These are phyloP conservation scores for Scaptomyza reducta DNA, from an alignment of 2,888 invertebrate genomes.

Conservation along the genomic window DNA sequence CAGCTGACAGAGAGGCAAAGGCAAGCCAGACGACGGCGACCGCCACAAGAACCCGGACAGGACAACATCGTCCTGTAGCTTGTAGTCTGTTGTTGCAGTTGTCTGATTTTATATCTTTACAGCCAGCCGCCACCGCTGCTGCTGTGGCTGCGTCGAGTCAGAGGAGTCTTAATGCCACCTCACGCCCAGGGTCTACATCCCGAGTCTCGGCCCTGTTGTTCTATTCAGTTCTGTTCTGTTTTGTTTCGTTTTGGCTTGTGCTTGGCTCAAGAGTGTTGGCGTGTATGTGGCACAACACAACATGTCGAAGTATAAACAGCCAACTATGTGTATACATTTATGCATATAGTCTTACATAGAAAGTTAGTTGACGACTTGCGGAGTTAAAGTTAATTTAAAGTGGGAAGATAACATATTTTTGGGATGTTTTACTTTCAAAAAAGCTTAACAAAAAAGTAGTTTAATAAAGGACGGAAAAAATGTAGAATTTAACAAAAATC, in stretches of 20 bases:
- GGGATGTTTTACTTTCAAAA: too few relatives aligned
- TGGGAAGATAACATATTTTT: background rate
- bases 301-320: conserved; percentile 42
- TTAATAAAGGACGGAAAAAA: too few relatives aligned
- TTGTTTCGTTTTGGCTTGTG: conserved; percentile 49
- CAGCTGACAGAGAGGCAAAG: conserved; percentile 68
- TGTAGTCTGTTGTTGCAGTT: conserved; percentile 67
- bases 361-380: background rate
- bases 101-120: conserved; percentile 79
- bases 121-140: conserved; percentile 59
- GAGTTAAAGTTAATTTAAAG: conserved; percentile 21
- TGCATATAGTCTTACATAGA: conserved; percentile 8
- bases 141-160: conserved; percentile 65
- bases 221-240: conserved; percentile 26
- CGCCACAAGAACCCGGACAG: conserved; percentile 20
- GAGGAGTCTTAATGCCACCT: conserved; percentile 14
- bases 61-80: conserved; percentile 42
- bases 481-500: too few relatives aligned
- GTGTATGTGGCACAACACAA: conserved; percentile 17
- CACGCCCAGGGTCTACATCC: conserved; percentile 15
- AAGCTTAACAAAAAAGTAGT: too few relatives aligned
- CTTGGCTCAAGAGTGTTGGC: conserved; percentile 35
- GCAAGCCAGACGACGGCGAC: conserved; percentile 30
- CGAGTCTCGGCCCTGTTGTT: conserved; percentile 19
- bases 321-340: conserved; percentile 18